Percentiles rank a stretch among this genome's conserved stretches.
Conservation (phyloP, 2,113 vertebrate species). For the Globicephala melas region DNA sequence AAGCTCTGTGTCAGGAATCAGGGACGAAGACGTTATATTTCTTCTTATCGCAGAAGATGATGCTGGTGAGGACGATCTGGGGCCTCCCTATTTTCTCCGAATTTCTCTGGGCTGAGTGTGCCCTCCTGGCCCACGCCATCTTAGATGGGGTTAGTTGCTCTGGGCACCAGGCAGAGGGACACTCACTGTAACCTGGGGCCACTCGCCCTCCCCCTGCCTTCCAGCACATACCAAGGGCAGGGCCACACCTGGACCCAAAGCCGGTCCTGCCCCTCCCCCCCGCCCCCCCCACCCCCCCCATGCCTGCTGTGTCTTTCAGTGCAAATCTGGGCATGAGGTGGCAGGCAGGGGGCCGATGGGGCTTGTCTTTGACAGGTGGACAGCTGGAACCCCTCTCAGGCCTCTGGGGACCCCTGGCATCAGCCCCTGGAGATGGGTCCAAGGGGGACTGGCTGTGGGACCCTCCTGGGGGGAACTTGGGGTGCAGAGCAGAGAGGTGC, state of each 20-base stretch:
- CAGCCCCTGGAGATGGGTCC: not conserved
- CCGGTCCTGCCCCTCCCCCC: not conserved
- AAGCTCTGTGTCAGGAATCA: not conserved
- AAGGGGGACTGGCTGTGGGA: not conserved
- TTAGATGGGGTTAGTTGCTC: not conserved
- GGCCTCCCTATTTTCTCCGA: not conserved
- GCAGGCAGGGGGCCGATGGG: not conserved
- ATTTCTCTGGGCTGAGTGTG: not conserved
- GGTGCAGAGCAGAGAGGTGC: not conserved
- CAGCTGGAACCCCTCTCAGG: not conserved
- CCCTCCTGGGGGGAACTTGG: not conserved
- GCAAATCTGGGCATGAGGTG: accelerated
- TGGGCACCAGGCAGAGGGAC: not conserved
- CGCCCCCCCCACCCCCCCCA: accelerated
- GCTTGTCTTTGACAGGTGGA: not conserved
- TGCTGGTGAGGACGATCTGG: not conserved
- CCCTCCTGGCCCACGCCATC: not conserved
- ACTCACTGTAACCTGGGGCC: not conserved
- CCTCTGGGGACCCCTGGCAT: not conserved
- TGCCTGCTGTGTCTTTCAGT: not conserved
- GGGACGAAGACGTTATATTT: not conserved
- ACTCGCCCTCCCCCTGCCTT: not conserved
- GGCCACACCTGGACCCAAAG: not conserved
- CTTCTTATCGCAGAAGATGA: not conserved
- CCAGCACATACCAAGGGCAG: not conserved